Base-by-base conservation (phyloP, 2,888 invertebrate genomes). In the Polietes domitor region DNA sequence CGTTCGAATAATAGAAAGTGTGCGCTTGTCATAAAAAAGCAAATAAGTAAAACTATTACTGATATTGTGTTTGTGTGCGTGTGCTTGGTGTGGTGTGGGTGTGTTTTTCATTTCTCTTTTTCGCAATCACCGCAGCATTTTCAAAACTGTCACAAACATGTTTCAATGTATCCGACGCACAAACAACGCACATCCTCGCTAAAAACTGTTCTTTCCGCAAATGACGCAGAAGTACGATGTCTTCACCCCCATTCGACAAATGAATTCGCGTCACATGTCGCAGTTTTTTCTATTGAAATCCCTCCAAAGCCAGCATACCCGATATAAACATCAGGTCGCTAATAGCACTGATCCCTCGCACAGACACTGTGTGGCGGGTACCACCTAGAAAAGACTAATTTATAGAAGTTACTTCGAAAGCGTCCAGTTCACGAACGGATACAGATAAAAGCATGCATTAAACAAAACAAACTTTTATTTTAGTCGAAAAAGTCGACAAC, bases 131-230 rank as follows among this genome's bases (percentile, higher is more conserved):
- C 50, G 43, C 71, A 71, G 41, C 41, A 24, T 74, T 82, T 71
- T 24, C 50, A 53, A 47, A 28, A 78, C 47, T 78, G 82, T 82
- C 82, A 78, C 43, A 65, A 82, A 65, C 82, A 82, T 61, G 74
- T 75, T 78, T 74, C 74, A 41, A 9, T 70, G 26, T 70, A 19
- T 7, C 7, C n/a, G 37, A 47, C 24, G 7, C 32, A 55, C 32
- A 26, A 50, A 21, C 53, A 65, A 21, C 43, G 72, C 53, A 41
- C 32, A 55, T 32, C n/a, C 28, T 26, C 63, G 32, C 3, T 41
- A 21, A 41, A 65, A 41, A 41, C 1, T 41, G 21, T 19, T 65
- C 21, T 17, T 32, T 41, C 65, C 26, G 1, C 15, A 26, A 32
- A 63, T 26, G 28, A 6, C 61, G 26, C 26, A 61, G n/a, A 61